A percentile compares a stretch with the other conserved stretches of the same genome.
Conservation (phyloP, 2,888 invertebrate genomes). For the Zhuqinia jingwanae region DNA sequence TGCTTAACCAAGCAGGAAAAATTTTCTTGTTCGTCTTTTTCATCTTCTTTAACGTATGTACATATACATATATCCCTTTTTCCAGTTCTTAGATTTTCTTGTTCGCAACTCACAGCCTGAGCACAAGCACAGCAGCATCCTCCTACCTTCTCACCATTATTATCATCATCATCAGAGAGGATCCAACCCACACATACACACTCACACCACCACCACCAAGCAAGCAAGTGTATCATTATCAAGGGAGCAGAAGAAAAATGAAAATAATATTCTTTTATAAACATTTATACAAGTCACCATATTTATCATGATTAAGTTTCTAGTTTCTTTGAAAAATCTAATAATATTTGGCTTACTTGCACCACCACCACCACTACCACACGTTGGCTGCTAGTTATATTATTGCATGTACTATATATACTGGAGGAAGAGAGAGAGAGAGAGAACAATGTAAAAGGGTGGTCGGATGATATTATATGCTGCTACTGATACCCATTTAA, state of each 20-base stretch:
- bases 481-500: slow-evolving; percentile 19
- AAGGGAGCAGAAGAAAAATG: slow-evolving; percentile 52
- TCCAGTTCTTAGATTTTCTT: slow-evolving; percentile 18
- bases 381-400: not conserved
- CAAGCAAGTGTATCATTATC: not conserved
- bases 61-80: not conserved
- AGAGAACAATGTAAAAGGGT: not conserved
- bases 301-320: slow-evolving; percentile 74
- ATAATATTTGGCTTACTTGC: slow-evolving; percentile 49
- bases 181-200: too few species aligned
- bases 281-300: slow-evolving; percentile 46
- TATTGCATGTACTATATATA: not conserved
- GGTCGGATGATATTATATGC: not conserved
- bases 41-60: not conserved
- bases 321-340: slow-evolving; percentile 62
- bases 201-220: not conserved
- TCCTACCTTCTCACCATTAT: too few species aligned
- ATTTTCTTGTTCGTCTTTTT: not conserved
- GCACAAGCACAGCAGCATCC: too few species aligned
- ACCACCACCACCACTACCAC: not conserved
- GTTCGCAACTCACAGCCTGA: too few species aligned
- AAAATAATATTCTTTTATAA: slow-evolving; percentile 56
- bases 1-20: not conserved
- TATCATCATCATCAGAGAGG: too few species aligned
- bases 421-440: not conserved